Evolutionary conservation across 2,113 vertebrate genomes (phyloP).

Genomic region (Glaucidium brasilianum): DNA sequence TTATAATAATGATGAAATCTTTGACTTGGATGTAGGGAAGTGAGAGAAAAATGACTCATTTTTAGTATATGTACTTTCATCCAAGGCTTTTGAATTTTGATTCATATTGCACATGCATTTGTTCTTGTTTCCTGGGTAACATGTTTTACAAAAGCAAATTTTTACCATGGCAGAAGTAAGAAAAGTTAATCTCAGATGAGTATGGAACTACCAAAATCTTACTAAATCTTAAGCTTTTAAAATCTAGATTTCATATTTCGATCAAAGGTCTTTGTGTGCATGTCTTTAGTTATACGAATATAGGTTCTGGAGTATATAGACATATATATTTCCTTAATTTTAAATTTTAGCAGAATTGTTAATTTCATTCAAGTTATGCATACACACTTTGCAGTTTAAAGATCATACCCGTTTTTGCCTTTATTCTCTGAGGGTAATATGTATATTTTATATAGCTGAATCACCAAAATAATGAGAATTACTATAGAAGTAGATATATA

Average conservation of each 20-base stretch:
- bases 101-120: not conserved
- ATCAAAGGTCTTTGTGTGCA: not conserved
- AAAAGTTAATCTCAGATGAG: not conserved
- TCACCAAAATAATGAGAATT: not conserved
- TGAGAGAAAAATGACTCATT: not conserved
- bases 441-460: not conserved
- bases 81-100: not conserved
- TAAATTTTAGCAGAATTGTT: not conserved
- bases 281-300: not conserved
- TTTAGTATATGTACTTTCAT: not conserved
- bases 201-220: not conserved
- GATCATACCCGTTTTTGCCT: not conserved
- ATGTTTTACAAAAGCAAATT: not conserved
- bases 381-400: not conserved
- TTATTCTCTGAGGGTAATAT: not conserved
- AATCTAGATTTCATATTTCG: not conserved
- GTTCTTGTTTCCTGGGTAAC: constrained; percentile 39
- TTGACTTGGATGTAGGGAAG: not conserved
- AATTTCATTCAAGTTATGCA: not conserved
- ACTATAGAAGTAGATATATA: not conserved
- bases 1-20: not conserved
- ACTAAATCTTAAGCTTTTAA: not conserved
- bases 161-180: not conserved
- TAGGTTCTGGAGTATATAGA: not conserved
- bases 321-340: not conserved